Percentiles rank a stretch among this genome's conserved stretches.
Conservation (phyloP, 1,140 invertebrate species). For the Drosophila lacteicornis region DNA sequence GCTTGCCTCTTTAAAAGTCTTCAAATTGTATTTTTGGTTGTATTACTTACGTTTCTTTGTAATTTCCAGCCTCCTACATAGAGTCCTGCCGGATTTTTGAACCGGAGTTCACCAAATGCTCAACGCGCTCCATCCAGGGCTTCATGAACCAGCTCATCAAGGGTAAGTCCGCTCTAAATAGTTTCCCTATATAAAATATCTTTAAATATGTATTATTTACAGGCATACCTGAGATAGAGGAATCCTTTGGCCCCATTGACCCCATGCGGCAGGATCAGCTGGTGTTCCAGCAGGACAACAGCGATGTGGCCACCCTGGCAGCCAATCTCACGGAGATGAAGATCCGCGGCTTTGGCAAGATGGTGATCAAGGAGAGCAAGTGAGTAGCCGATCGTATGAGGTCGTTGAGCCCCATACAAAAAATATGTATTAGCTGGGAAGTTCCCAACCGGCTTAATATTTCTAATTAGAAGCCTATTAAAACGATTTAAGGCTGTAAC, state of each 20-base stretch:
- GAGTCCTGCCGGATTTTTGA: conserved; percentile 87
- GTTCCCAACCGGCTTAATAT: background rate
- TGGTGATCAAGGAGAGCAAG: conserved; percentile 87
- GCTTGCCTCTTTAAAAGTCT: background rate
- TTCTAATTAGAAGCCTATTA: background rate
- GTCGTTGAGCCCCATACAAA: background rate
- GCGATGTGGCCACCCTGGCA: conserved; percentile 88
- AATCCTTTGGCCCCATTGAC: conserved; percentile 80
- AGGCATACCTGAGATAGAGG: conserved; percentile 68
- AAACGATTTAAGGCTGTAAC: background rate
- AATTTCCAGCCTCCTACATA: conserved; percentile 87
- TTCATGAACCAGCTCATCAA: conserved; percentile 87
- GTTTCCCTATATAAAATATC: background rate
- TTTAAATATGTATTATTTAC: background rate
- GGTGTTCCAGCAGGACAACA: conserved; percentile 55
- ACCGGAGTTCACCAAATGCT: conserved; percentile 87
- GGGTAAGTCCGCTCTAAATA: conserved; percentile 35
- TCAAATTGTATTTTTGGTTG: background rate
- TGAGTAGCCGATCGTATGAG: conserved; percentile 39
- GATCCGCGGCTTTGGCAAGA: conserved; percentile 87
- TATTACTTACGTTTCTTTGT: background rate
- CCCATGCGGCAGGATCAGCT: conserved; percentile 68
- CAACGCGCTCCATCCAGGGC: conserved; percentile 86
- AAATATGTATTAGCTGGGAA: background rate
- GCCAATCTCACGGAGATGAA: conserved; percentile 87